Evolutionary conservation across 30 jellyfish, hydroid and myxozoan genomes (phyloP).

Genomic region (Rhopilema esculentum): DNA sequence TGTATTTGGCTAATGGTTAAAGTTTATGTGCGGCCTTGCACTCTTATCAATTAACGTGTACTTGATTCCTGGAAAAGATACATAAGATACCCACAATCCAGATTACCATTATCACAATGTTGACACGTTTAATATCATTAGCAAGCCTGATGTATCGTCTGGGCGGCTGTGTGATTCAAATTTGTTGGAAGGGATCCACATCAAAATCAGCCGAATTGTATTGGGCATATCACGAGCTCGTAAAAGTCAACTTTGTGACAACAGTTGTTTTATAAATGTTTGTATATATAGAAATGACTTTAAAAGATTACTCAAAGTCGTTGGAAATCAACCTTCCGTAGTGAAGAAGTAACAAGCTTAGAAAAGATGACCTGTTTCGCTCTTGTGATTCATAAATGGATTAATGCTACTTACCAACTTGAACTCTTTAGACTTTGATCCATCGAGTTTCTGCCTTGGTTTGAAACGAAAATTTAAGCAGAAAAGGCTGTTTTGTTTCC

Average conservation of each 20-base stretch:
- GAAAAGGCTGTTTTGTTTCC: too few relatives aligned
- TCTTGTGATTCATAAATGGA: background rate
- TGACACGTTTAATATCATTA: conserved; percentile 9
- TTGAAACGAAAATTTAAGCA: background rate
- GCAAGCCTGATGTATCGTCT: background rate
- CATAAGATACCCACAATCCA: conserved; percentile 13
- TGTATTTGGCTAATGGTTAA: background rate
- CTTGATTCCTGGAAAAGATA: background rate
- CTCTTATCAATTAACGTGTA: background rate
- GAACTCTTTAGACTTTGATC: background rate
- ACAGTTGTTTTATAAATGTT: background rate
- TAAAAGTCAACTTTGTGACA: background rate
- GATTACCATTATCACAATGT: background rate
- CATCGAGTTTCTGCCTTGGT: background rate
- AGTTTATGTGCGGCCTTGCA: background rate
- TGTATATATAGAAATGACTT: background rate
- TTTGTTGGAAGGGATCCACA: conserved; percentile 22
- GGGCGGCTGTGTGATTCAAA: conserved; percentile 12
- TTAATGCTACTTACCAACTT: background rate
- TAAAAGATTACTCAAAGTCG: background rate
- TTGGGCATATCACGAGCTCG: background rate
- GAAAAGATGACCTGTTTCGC: background rate
- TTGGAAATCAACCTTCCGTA: background rate
- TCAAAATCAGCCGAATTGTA: conserved; percentile 28
- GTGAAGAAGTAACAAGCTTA: background rate